phyloP scores from a whole-genome alignment of 2,113 vertebrate genomes.

The Agelaius tricolor region DNA sequence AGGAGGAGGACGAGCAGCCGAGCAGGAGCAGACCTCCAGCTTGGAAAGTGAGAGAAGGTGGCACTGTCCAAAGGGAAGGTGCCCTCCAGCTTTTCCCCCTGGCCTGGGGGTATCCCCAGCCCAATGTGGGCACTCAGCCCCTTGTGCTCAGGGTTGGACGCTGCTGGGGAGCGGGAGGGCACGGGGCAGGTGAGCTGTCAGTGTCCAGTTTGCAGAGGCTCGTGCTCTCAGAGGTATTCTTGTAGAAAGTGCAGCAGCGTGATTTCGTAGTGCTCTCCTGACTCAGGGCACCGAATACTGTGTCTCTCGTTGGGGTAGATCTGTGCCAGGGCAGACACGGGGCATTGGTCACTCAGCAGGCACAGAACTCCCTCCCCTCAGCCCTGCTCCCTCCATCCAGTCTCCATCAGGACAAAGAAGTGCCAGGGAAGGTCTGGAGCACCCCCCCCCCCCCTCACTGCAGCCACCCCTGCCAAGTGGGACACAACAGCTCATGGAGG shows the following conservation, averaged over 20 bases:
- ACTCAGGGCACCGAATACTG: slow-evolving; percentile 98
- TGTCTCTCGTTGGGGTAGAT: slow-evolving; percentile 98
- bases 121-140: neutral
- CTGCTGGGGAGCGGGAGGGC: neutral
- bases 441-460: neutral
- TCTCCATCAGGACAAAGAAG: accelerated
- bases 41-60: slow-evolving; percentile 35
- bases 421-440: neutral
- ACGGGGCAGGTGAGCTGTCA: slow-evolving; percentile 29
- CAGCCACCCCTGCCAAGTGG: neutral
- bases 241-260: slow-evolving; percentile 99
- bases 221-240: slow-evolving; percentile 90
- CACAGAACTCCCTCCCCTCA: neutral
- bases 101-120: neutral
- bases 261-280: slow-evolving; percentile 98
- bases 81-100: neutral
- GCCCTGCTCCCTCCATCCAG: neutral
- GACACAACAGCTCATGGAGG: neutral
- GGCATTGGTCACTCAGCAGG: neutral
- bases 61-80: slow-evolving; percentile 21
- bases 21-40: slow-evolving; percentile 56
- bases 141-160: slow-evolving; percentile 53
- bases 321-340: slow-evolving; percentile 65
- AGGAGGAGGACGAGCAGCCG: slow-evolving; percentile 37
- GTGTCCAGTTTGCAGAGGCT: slow-evolving; percentile 48